Evolutionary conservation across 2,797 vertebrate species (phyloP).

Genomic region (Silurus lanzhouensis): DNA sequence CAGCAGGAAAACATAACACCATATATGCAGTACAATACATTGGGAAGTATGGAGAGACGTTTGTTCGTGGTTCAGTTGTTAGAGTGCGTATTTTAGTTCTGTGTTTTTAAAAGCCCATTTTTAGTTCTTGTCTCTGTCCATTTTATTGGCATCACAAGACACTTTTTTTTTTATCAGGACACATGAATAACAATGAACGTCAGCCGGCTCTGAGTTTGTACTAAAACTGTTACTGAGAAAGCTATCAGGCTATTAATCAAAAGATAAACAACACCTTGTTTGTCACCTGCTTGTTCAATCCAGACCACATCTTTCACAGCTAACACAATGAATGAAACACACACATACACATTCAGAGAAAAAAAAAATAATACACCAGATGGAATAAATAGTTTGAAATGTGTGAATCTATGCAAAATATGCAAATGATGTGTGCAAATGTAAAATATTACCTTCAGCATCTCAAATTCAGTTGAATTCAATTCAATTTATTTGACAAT

Average conservation of each 20-base stretch:
- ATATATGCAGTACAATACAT: too few species aligned
- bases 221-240: conserved; percentile 44
- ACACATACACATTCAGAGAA: not conserved
- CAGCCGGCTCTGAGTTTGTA: conserved; percentile 47
- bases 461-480: too few species aligned
- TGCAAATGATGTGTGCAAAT: too few species aligned
- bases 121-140: too few species aligned
- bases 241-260: conserved; percentile 64
- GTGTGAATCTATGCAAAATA: not conserved
- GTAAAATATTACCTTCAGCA: too few species aligned
- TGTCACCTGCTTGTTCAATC: conserved; percentile 52
- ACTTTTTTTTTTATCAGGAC: conserved; percentile 61
- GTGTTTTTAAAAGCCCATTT: too few species aligned
- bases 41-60: too few species aligned
- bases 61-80: too few species aligned
- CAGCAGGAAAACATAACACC: too few species aligned
- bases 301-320: conserved; percentile 3
- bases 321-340: not conserved
- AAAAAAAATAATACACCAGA: not conserved
- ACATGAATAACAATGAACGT: conserved; percentile 42
- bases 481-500: too few species aligned
- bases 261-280: conserved; percentile 33
- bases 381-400: not conserved
- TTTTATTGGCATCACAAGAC: conserved; percentile 8
- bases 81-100: too few species aligned